phyloP scores from a whole-genome alignment of 1,140 invertebrate species.

The Drosophila repleta region DNA sequence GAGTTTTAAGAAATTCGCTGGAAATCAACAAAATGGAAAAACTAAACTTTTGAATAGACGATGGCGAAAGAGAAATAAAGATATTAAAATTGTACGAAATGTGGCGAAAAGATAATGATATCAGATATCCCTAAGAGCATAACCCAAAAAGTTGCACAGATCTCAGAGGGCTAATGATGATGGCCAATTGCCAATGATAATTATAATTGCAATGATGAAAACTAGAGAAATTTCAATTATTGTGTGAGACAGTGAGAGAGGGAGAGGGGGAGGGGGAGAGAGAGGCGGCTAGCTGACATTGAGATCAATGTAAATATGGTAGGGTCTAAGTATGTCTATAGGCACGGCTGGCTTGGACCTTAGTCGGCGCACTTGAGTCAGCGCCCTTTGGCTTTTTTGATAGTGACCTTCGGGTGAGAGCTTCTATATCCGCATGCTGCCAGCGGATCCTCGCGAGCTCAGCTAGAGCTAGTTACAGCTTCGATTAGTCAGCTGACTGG shows the following conservation, averaged over 20 bases:
- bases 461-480: neutral
- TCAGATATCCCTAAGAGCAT: neutral
- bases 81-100: conserved; percentile 8
- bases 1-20: conserved; percentile 48
- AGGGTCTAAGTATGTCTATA: too few species aligned
- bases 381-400: too few species aligned
- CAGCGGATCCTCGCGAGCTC: neutral
- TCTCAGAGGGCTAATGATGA: too few species aligned
- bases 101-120: neutral
- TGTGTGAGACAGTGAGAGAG: too few species aligned
- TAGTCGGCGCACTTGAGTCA: too few species aligned
- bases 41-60: conserved; percentile 13
- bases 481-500: conserved; percentile 28
- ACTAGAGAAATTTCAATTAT: too few species aligned
- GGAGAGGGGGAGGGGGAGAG: too few species aligned
- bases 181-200: too few species aligned
- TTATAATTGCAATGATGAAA: too few species aligned
- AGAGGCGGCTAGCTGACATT: too few species aligned
- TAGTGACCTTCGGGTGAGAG: neutral
- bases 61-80: conserved; percentile 1
- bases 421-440: neutral
- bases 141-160: neutral
- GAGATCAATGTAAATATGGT: too few species aligned
- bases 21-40: conserved; percentile 54
- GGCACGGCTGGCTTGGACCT: too few species aligned